Percentiles rank a stretch among this genome's conserved stretches.
These are phyloP conservation scores for Porites cylindrica DNA, from an alignment of 92 coral and sea anemone genomes.

Conservation along the genomic window DNA sequence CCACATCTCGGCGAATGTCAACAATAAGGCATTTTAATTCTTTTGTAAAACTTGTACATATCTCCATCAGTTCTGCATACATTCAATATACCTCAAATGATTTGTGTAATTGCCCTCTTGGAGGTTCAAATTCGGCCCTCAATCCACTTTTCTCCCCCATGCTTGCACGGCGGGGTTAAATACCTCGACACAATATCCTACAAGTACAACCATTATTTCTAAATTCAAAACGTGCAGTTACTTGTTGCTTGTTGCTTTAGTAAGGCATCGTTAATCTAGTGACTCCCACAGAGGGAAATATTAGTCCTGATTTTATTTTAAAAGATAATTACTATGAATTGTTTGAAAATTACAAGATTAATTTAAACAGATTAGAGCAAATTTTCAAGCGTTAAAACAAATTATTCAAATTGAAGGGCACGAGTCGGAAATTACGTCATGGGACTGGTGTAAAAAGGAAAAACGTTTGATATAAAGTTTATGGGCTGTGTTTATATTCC, in stretches of 20 bases:
- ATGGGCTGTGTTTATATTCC: background rate
- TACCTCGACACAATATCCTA: constrained; percentile 14
- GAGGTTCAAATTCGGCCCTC: background rate
- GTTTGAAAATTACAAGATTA: constrained; percentile 5
- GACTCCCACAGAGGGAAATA: constrained; percentile 28
- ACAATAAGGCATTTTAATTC: background rate
- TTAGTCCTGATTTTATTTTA: background rate
- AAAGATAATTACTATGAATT: background rate
- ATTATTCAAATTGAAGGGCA: background rate
- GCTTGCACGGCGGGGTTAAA: background rate
- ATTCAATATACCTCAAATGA: background rate
- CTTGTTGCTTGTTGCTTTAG: constrained; percentile 5
- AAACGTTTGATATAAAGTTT: background rate
- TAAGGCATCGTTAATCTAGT: background rate
- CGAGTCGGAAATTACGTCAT: background rate
- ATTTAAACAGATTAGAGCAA: constrained; percentile 11
- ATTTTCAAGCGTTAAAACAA: background rate
- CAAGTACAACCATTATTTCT: background rate
- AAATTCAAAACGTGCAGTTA: background rate
- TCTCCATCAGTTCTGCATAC: background rate
- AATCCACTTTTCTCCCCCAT: background rate
- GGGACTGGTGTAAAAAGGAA: background rate
- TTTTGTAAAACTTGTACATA: no score
- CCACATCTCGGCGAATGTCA: background rate
- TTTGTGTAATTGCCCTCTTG: background rate